Evolutionary conservation across 2,797 vertebrate species (phyloP).

Genomic region (Orientallactaga sibirica): DNA sequence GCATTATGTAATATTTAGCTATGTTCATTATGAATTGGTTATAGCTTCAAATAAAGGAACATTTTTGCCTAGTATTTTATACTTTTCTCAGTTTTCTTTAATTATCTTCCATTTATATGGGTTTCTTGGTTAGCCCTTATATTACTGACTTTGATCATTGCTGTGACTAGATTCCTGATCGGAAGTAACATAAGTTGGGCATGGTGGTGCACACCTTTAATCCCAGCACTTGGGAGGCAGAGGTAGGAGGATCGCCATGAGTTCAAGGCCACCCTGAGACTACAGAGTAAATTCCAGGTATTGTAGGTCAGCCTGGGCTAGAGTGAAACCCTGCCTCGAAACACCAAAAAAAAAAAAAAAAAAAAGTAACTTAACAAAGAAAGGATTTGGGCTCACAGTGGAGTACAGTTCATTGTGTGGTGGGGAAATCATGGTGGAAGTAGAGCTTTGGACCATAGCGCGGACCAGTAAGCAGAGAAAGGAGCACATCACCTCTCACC

Average conservation of each 20-base stretch:
- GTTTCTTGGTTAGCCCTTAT: neutral
- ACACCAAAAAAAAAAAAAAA: too few relatives aligned
- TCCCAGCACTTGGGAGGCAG: too few relatives aligned
- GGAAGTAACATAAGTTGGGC: neutral
- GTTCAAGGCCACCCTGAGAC: too few relatives aligned
- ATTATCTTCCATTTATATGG: neutral
- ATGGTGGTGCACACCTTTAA: too few relatives aligned
- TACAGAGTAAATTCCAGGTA: too few relatives aligned
- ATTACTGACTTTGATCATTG: neutral
- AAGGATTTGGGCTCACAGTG: neutral
- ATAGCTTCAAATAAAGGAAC: neutral
- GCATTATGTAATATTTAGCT: neutral
- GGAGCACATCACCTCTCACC: neutral
- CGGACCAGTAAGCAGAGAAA: neutral
- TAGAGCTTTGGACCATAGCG: neutral
- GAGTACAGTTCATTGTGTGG: neutral
- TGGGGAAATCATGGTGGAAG: neutral
- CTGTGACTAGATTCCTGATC: neutral
- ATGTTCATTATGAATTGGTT: constrained; percentile 22
- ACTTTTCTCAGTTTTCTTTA: constrained; percentile 34
- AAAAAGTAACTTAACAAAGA: too few relatives aligned
- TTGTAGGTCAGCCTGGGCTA: too few relatives aligned
- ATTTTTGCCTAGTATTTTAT: neutral
- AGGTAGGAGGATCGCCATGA: too few relatives aligned
- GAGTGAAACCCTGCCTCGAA: too few relatives aligned